These are phyloP conservation scores for Amblyjoppa fuscipennis DNA, from an alignment of 2,888 invertebrate species.

Conservation along the genomic window DNA sequence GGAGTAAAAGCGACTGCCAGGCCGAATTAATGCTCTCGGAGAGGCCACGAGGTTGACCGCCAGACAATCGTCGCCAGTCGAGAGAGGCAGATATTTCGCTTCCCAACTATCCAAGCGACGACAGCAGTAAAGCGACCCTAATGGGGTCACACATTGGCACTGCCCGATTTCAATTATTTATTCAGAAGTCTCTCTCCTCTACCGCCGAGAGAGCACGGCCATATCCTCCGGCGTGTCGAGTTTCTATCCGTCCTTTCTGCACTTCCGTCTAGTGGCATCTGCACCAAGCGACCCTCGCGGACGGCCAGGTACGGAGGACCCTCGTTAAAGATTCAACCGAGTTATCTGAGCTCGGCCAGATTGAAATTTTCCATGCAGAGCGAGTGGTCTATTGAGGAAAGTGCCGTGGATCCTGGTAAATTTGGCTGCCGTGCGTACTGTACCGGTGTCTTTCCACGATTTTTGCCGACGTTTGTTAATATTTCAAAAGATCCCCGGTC, in stretches of 20 bases:
- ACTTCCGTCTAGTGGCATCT: conserved; percentile 66
- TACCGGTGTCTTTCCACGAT: conserved; percentile 39
- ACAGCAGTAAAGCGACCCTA: conserved; percentile 79
- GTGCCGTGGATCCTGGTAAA: conserved; percentile 47
- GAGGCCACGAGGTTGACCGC: conserved; percentile 39
- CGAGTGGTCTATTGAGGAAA: conserved; percentile 68
- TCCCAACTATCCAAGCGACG: conserved; percentile 57
- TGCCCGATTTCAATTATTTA: conserved; percentile 82
- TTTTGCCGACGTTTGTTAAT: conserved; percentile 57
- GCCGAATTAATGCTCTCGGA: conserved; percentile 62
- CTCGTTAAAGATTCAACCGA: conserved; percentile 84
- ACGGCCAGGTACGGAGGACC: conserved; percentile 48
- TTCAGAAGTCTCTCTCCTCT: conserved; percentile 72
- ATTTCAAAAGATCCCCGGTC: conserved; percentile 62
- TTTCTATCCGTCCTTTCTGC: conserved; percentile 65
- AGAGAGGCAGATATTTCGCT: conserved; percentile 53
- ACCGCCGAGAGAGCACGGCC: conserved; percentile 48
- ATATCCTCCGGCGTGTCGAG: conserved; percentile 56
- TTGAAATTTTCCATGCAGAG: conserved; percentile 84
- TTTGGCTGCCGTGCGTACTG: conserved; percentile 16
- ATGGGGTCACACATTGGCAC: conserved; percentile 81
- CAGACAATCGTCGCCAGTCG: conserved; percentile 46
- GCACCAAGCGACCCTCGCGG: conserved; percentile 5
- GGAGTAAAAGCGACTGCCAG: conserved; percentile 63
- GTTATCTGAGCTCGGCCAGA: conserved; percentile 82